phyloP scores from a whole-genome alignment of 2,888 invertebrate species.

The Chrysotoxum bicinctum region DNA sequence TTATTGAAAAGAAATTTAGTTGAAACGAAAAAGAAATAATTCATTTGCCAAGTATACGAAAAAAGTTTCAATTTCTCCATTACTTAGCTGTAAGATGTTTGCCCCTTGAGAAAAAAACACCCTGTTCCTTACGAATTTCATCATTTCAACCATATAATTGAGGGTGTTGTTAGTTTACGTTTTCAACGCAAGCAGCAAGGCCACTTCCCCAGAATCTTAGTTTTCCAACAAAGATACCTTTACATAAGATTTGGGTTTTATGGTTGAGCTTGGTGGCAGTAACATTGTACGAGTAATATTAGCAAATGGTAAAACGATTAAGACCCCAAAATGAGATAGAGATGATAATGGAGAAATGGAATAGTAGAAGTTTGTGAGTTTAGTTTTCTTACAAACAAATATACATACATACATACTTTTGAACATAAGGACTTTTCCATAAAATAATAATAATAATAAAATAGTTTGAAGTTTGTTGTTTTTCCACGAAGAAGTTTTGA shows the following conservation, averaged over 20 bases:
- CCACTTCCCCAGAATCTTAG: not conserved
- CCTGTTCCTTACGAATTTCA: constrained; percentile 1
- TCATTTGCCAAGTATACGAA: no score
- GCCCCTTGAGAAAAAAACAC: not conserved
- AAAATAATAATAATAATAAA: constrained; percentile 34
- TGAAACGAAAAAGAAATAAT: no score
- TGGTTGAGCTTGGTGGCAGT: constrained; percentile 31
- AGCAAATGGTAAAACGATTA: constrained; percentile 56
- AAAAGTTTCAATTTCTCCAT: no score
- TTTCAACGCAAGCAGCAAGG: not conserved
- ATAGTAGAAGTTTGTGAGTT: constrained; percentile 2
- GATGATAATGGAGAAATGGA: constrained; percentile 13
- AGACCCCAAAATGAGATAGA: constrained; percentile 45
- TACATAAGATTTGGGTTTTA: constrained; percentile 43
- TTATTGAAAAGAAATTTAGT: no score
- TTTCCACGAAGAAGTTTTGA: constrained; percentile 5
- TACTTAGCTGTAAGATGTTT: no score
- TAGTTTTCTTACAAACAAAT: not conserved
- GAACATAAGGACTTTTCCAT: constrained; percentile 25
- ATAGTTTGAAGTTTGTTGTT: not conserved
- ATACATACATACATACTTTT: not conserved
- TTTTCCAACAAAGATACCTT: constrained; percentile 1
- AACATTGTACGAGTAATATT: constrained; percentile 32
- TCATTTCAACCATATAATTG: constrained; percentile 42
- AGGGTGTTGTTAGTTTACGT: constrained; percentile 6